Evolutionary conservation across 2,888 invertebrate species (phyloP).

Genomic region (Phyllotreta striolata): DNA sequence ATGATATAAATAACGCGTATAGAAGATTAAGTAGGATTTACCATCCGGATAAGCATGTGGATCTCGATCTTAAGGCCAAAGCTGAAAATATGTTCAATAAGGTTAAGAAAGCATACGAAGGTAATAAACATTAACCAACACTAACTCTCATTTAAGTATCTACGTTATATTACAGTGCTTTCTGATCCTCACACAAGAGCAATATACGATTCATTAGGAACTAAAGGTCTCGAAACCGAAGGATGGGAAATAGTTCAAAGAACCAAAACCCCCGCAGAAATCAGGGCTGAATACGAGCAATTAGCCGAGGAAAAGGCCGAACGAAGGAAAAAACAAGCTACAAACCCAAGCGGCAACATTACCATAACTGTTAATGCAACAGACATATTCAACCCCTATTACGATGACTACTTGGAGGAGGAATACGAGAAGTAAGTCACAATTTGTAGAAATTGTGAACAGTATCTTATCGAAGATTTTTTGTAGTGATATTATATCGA

Average conservation of each 20-base stretch:
- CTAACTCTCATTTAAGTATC: not conserved
- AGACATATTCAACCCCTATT: slow-evolving; percentile 88
- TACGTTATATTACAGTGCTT: slow-evolving; percentile 69
- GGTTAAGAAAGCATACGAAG: slow-evolving; percentile 93
- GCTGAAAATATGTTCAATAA: slow-evolving; percentile 93
- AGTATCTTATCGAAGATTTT: too few relatives aligned
- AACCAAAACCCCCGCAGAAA: slow-evolving; percentile 93
- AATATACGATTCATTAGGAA: slow-evolving; percentile 92
- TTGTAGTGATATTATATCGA: slow-evolving; percentile 46
- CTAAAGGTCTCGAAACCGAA: slow-evolving; percentile 89
- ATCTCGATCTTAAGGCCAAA: slow-evolving; percentile 82
- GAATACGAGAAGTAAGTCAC: slow-evolving; percentile 56
- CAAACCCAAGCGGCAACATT: slow-evolving; percentile 90
- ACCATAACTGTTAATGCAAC: slow-evolving; percentile 91
- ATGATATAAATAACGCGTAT: slow-evolving; percentile 95
- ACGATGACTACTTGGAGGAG: slow-evolving; percentile 68
- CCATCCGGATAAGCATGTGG: slow-evolving; percentile 96
- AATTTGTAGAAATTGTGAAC: too few relatives aligned
- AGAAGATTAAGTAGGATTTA: slow-evolving; percentile 90
- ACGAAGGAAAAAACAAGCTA: slow-evolving; percentile 83
- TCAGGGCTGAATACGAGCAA: slow-evolving; percentile 95
- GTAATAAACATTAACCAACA: slow-evolving; percentile 58
- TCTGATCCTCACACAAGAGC: slow-evolving; percentile 93
- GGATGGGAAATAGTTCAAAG: slow-evolving; percentile 95
- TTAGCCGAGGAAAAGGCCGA: slow-evolving; percentile 86